Percentiles rank a stretch among this genome's conserved stretches.
Evolutionary conservation across 2,888 invertebrate genomes (phyloP).

Genomic region (Lycaena phlaeas): DNA sequence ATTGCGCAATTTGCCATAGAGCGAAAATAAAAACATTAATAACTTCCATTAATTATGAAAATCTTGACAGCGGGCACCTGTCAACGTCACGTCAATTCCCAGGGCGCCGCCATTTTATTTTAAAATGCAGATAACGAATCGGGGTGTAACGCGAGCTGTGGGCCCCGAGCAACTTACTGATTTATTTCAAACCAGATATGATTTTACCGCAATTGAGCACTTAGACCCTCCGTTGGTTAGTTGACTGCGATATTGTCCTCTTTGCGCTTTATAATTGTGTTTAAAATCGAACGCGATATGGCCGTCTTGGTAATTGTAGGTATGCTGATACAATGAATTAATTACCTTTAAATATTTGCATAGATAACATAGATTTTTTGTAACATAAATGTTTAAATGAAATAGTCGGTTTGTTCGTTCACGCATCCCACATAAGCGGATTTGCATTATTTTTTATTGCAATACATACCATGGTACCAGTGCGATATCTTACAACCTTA

Average conservation of each 20-base stretch:
- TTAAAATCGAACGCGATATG: background rate
- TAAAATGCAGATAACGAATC: constrained; percentile 64
- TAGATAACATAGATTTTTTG: constrained; percentile 5
- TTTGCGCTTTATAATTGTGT: background rate
- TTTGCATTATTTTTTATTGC: too few species aligned
- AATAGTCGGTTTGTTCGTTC: background rate
- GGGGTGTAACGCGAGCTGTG: constrained; percentile 60
- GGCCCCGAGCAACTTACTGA: constrained; percentile 49
- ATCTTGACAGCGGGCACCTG: constrained; percentile 44
- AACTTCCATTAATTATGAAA: constrained; percentile 24
- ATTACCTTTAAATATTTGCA: constrained; percentile 1
- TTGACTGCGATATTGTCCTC: constrained; percentile 17
- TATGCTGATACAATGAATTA: constrained; percentile 3
- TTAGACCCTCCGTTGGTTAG: constrained; percentile 26
- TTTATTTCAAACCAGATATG: constrained; percentile 67
- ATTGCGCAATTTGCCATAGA: too few species aligned
- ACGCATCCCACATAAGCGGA: too few species aligned
- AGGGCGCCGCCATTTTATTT: constrained; percentile 53
- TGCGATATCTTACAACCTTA: too few species aligned
- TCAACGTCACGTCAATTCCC: constrained; percentile 60
- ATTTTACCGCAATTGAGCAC: constrained; percentile 57
- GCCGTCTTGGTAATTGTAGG: background rate
- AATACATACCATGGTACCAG: too few species aligned
- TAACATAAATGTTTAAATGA: background rate
- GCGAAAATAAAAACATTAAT: constrained; percentile 14